Evolutionary conservation across 2,797 vertebrate genomes (phyloP).

Genomic region (Manis crassicaudata): DNA sequence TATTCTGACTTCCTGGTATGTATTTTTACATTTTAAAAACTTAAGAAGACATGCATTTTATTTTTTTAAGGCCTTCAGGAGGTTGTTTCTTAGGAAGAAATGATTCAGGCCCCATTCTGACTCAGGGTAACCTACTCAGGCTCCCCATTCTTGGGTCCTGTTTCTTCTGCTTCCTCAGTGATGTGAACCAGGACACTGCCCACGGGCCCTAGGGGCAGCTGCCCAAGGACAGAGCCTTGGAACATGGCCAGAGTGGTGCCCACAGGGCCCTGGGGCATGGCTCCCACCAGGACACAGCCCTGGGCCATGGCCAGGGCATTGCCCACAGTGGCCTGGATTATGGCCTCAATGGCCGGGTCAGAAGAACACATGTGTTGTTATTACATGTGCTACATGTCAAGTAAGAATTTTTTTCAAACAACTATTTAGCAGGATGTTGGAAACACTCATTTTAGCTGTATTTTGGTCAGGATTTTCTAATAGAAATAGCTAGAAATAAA

Average conservation of each 20-base stretch:
- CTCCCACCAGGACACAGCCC: no score
- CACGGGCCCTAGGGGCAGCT: no score
- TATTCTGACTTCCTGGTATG: background rate
- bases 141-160: background rate
- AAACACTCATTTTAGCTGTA: background rate
- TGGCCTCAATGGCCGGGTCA: no score
- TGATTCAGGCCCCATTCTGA: background rate
- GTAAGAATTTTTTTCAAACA: conserved; percentile 27
- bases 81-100: conserved; percentile 55
- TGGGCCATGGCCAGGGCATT: background rate
- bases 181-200: background rate
- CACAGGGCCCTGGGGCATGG: background rate
- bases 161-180: conserved; percentile 55
- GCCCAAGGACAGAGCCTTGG: no score
- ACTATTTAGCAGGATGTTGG: background rate
- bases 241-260: background rate
- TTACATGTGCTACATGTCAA: background rate
- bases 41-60: background rate
- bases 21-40: conserved; percentile 28
- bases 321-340: no score
- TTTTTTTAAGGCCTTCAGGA: background rate
- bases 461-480: conserved; percentile 48
- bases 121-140: background rate
- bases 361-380: background rate
- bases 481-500: background rate